Evolutionary conservation across 1,140 invertebrate species (phyloP).

Genomic region (Pseudomyrmex dendroicus): DNA sequence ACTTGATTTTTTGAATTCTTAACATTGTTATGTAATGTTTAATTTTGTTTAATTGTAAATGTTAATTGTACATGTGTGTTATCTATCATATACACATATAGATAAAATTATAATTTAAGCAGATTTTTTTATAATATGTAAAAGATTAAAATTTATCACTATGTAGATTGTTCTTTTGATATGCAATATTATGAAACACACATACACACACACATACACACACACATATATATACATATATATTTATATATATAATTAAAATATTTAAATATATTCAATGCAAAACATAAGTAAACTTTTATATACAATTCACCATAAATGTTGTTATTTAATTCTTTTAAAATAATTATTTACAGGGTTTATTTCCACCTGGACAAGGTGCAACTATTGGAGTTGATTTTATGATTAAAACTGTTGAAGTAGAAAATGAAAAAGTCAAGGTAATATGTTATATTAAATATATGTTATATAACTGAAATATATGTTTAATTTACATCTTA

Average conservation of each 20-base stretch:
- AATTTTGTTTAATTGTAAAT: too few species aligned
- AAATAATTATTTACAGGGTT: constrained; percentile 86
- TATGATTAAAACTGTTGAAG: constrained; percentile 99
- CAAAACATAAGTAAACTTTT: background rate
- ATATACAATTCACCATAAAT: background rate
- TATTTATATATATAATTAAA: too few species aligned
- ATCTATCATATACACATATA: too few species aligned
- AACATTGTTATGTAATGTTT: too few species aligned
- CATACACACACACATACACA: too few species aligned
- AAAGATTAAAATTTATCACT: too few species aligned
- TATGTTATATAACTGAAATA: background rate
- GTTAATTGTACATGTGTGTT: too few species aligned
- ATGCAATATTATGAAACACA: too few species aligned
- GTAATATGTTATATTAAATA: constrained; percentile 84
- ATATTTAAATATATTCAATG: background rate
- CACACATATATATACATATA: too few species aligned
- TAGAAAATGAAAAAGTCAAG: constrained; percentile 99
- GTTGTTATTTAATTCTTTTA: background rate
- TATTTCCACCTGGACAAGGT: constrained; percentile 98
- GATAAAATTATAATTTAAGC: too few species aligned
- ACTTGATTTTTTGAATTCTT: background rate
- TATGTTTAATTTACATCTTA: background rate
- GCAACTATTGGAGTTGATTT: constrained; percentile 99
- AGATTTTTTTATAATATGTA: too few species aligned
- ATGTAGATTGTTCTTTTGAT: too few species aligned